Evolutionary conservation across 2,113 vertebrate species (phyloP).

Genomic region (Etia nguti): DNA sequence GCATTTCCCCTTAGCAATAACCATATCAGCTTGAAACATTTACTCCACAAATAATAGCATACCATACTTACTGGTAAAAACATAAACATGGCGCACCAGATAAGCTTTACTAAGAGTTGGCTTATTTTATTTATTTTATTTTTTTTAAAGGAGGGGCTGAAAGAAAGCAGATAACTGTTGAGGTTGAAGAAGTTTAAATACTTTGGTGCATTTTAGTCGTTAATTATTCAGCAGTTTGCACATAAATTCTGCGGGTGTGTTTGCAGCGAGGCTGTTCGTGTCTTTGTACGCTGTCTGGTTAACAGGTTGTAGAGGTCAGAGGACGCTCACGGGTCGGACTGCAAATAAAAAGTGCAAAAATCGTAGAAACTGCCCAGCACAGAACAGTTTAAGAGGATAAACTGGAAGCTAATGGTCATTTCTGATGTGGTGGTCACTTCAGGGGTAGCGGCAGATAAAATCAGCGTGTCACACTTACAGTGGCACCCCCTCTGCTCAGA

Average conservation of each 20-base stretch:
- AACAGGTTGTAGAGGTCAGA: background rate
- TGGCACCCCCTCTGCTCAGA: slow-evolving; percentile 70
- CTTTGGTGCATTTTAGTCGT: background rate
- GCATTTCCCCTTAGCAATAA: background rate
- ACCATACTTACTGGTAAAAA: background rate
- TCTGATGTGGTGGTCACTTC: background rate
- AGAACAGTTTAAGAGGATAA: background rate
- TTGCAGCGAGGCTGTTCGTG: background rate
- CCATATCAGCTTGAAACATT: background rate
- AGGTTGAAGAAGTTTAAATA: background rate
- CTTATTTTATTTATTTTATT: background rate
- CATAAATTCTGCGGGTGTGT: background rate
- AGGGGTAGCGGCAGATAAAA: background rate
- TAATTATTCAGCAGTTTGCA: background rate
- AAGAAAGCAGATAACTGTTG: background rate
- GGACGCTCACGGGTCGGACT: background rate
- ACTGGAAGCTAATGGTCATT: no score
- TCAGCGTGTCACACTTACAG: slow-evolving; percentile 31
- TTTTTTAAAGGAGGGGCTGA: background rate
- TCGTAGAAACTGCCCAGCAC: background rate
- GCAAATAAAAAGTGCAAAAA: background rate
- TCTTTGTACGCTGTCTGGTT: background rate
- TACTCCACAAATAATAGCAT: background rate
- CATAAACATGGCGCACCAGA: background rate
- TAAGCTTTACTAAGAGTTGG: background rate